Conservation (phyloP, 2,113 vertebrate genomes). For the Nothobranchius kuhntae region DNA sequence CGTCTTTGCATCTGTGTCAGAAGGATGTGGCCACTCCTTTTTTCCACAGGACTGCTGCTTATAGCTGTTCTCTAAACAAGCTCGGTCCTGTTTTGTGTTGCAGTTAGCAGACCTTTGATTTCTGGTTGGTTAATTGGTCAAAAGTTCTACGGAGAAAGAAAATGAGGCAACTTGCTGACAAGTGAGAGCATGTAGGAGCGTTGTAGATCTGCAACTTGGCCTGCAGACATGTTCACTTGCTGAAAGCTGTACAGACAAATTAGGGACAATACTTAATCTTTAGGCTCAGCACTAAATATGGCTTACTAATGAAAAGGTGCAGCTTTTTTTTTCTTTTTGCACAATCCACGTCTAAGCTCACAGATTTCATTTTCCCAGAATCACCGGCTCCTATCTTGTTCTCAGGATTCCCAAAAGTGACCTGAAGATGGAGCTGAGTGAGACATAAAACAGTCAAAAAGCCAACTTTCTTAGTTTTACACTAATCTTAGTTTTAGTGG, state of each 20-base stretch:
- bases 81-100: slow-evolving; percentile 14
- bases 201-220: background rate
- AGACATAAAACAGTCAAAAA: background rate
- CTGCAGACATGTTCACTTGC: slow-evolving; percentile 31
- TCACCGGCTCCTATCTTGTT: background rate
- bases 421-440: background rate
- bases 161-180: slow-evolving; percentile 18
- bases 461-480: too few species aligned
- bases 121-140: slow-evolving; percentile 19
- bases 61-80: slow-evolving; percentile 9
- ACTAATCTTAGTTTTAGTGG: background rate
- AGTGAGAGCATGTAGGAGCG: slow-evolving; percentile 46
- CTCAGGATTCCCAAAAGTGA: background rate
- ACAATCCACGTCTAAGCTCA: background rate
- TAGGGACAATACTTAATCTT: background rate
- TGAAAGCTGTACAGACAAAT: slow-evolving; percentile 35
- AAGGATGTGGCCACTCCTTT: slow-evolving; percentile 24
- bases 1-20: slow-evolving; percentile 5
- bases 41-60: background rate
- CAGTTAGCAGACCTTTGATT: background rate
- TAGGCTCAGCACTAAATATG: slow-evolving; percentile 17
- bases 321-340: background rate
- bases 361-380: slow-evolving; percentile 3
- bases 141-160: slow-evolving; percentile 22
- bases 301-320: slow-evolving; percentile 9